phyloP scores from a whole-genome alignment of 2,797 vertebrate species.

The Hypotaenidia okinawae region DNA sequence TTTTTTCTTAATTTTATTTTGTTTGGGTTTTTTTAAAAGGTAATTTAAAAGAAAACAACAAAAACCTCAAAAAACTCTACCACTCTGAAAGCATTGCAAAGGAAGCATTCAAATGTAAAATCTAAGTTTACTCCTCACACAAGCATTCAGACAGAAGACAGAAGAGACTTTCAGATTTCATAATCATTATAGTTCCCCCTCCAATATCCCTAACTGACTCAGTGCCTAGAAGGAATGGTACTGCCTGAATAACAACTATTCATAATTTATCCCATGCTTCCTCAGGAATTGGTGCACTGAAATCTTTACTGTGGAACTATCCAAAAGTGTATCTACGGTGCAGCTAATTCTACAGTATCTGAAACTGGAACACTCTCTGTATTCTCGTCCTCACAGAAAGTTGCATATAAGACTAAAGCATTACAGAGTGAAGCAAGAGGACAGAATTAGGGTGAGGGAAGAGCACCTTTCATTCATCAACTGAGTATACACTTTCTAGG shows the following conservation, averaged over 20 bases:
- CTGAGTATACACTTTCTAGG: neutral
- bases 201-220: neutral
- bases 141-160: neutral
- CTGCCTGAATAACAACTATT: neutral
- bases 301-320: neutral
- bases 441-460: neutral
- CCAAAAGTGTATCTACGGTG: neutral
- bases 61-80: too few relatives aligned
- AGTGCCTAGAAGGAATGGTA: neutral
- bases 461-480: neutral
- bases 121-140: neutral
- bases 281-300: neutral
- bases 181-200: neutral
- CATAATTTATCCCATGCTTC: slow-evolving; percentile 7
- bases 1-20: neutral
- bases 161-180: neutral
- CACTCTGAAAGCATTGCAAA: neutral
- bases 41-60: too few relatives aligned
- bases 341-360: neutral
- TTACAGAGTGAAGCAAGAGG: neutral
- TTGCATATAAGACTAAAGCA: neutral
- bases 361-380: neutral
- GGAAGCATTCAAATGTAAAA: neutral
- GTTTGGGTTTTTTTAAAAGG: too few relatives aligned
- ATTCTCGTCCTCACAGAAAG: neutral